Evolutionary conservation across 2,113 vertebrate species (phyloP).

Genomic region (Pyrgilauda ruficollis): DNA sequence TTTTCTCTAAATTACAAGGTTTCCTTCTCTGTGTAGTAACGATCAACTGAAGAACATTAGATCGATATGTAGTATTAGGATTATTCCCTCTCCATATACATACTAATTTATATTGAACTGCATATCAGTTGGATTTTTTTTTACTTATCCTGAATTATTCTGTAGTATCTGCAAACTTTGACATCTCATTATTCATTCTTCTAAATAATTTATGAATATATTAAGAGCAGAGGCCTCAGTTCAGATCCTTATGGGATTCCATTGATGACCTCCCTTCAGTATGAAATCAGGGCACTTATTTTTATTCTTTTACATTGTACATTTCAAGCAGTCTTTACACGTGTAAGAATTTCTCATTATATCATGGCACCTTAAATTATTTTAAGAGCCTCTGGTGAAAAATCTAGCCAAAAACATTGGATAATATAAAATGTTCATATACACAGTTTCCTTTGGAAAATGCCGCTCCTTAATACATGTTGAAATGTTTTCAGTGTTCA

Average conservation of each 20-base stretch:
- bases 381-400: background rate
- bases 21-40: background rate
- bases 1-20: background rate
- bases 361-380: background rate
- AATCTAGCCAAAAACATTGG: background rate
- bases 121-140: background rate
- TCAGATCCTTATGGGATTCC: background rate
- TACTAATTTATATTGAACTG: background rate
- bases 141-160: background rate
- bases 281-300: constrained; percentile 21
- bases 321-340: background rate
- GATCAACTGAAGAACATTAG: background rate
- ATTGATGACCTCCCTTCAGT: background rate
- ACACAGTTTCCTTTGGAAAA: background rate
- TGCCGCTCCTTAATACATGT: background rate
- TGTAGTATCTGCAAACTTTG: background rate
- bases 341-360: background rate
- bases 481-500: background rate
- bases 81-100: background rate
- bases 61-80: background rate
- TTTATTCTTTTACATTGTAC: background rate
- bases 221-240: background rate
- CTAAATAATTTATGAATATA: constrained; percentile 13
- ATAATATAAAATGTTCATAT: background rate
- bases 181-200: constrained; percentile 19